These are phyloP conservation scores for Armadillidium nasatum DNA, from an alignment of 1,140 invertebrate species.

Conservation along the genomic window DNA sequence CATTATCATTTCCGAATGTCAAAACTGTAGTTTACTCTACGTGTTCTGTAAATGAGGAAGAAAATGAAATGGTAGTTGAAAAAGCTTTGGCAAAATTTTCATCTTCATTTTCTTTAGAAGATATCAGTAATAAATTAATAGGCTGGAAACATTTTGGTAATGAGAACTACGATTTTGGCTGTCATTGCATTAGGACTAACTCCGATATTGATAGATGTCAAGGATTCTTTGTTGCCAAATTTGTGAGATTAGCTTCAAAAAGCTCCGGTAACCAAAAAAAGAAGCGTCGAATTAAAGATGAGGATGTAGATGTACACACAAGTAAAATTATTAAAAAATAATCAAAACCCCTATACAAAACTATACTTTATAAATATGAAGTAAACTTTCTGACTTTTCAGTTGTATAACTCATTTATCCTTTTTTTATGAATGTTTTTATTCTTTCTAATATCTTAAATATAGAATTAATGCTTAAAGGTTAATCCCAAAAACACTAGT, in stretches of 20 bases:
- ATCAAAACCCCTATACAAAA: no score
- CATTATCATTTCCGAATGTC: constrained; percentile 76
- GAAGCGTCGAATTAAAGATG: background rate
- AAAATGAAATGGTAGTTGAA: constrained; percentile 83
- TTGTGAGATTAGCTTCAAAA: constrained; percentile 51
- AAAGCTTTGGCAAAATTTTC: constrained; percentile 52
- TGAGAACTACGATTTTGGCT: constrained; percentile 58
- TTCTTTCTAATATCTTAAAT: no score
- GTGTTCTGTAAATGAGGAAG: constrained; percentile 80
- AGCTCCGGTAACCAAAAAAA: background rate
- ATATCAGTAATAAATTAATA: constrained; percentile 22
- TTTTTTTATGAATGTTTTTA: no score
- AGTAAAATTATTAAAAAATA: no score
- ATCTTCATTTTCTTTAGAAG: constrained; percentile 39
- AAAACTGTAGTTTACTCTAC: constrained; percentile 90
- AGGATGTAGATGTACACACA: background rate
- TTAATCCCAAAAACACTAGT: no score
- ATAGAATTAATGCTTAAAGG: no score
- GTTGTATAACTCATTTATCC: no score
- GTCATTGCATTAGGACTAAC: constrained; percentile 71
- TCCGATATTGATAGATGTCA: constrained; percentile 73
- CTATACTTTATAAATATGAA: no score
- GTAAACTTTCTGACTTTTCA: no score
- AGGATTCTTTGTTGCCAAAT: constrained; percentile 90
- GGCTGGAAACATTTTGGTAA: constrained; percentile 42